phyloP scores from a whole-genome alignment of 2,113 vertebrate species.

The Spheniscus mendiculus region DNA sequence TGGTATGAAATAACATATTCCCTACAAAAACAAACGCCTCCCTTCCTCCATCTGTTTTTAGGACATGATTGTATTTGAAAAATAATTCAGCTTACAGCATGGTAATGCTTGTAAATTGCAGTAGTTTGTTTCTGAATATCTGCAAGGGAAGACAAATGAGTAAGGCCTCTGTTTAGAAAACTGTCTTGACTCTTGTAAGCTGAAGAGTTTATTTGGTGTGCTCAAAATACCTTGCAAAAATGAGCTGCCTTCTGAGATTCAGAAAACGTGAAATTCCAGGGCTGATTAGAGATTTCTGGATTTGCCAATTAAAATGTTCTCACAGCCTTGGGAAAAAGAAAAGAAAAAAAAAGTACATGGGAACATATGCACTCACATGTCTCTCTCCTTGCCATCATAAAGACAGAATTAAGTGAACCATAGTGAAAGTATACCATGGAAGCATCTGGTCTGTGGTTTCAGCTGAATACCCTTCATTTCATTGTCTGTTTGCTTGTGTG shows the following conservation, averaged over 20 bases:
- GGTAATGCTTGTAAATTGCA: not conserved
- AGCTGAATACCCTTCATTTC: slow-evolving; percentile 47
- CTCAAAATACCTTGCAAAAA: not conserved
- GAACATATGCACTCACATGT: not conserved
- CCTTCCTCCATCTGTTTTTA: not conserved
- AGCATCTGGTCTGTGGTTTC: slow-evolving; percentile 62
- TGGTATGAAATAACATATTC: rapidly evolving
- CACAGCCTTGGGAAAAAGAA: not conserved
- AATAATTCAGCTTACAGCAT: not conserved
- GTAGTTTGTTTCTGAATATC: not conserved
- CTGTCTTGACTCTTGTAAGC: not conserved
- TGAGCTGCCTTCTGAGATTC: not conserved
- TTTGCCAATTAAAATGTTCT: slow-evolving; percentile 3
- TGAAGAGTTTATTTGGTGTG: not conserved
- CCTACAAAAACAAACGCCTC: not conserved
- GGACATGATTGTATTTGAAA: not conserved
- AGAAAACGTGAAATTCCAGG: not conserved
- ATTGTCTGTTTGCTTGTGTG: slow-evolving; percentile 21
- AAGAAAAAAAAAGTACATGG: not conserved
- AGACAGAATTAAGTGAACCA: slow-evolving; percentile 63
- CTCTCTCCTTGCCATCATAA: not conserved
- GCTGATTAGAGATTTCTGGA: not conserved
- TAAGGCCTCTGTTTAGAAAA: not conserved
- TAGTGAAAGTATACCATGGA: not conserved
- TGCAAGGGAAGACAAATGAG: not conserved